Base-by-base conservation (phyloP, 2,888 invertebrate genomes). In the Eilema depressum region DNA sequence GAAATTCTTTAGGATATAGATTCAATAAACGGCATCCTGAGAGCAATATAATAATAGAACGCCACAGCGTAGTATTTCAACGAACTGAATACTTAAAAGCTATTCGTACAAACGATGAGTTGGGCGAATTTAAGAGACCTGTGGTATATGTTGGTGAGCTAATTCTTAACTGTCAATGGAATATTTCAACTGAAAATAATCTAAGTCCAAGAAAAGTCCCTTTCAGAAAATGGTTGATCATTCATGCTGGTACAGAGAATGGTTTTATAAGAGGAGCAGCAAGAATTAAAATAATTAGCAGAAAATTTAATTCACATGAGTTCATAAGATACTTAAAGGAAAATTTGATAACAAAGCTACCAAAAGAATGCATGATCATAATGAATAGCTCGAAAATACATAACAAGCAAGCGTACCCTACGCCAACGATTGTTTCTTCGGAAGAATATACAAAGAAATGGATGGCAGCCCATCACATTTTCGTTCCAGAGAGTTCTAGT, bases 381-480 rank as follows among this genome's bases (percentile, higher is more conserved):
- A 68, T 74, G 47, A 67, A 66, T 69, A 68, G 72, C 37, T 64
- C 71, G 11, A 12, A 47, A 26, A n/a, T 60, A 30, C 67, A 71
- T 56, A 71, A 69, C 59, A 59, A 70, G 75, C 47, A 68, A 53
- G 26, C 60, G 47, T 68, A 70, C 62, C 71, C 76, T 80, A 53
- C 4, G 2, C 53, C 53, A n/a, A 10, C 53, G 20, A n/a, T 53
- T 8, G 8, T 53, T 7, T 53, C 53, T 0, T 53, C 53, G 0
- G n/a, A n/a, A 4, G 53, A 53, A 4, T 53, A 53, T 53, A 53
- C n/a, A 53, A 53, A n/a, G n/a, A 20, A 53, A 53, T 53, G 83
- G 80, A 71, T 86, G 66, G 53, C 59, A 69, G 20, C 7, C 10
- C 77, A 83, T 69, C 66, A 75, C 57, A 77, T 85, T 59, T 33